A percentile compares a stretch with the other conserved stretches of the same genome.
Conservation (phyloP, 2,888 invertebrate genomes). For the Auanema sp. region DNA sequence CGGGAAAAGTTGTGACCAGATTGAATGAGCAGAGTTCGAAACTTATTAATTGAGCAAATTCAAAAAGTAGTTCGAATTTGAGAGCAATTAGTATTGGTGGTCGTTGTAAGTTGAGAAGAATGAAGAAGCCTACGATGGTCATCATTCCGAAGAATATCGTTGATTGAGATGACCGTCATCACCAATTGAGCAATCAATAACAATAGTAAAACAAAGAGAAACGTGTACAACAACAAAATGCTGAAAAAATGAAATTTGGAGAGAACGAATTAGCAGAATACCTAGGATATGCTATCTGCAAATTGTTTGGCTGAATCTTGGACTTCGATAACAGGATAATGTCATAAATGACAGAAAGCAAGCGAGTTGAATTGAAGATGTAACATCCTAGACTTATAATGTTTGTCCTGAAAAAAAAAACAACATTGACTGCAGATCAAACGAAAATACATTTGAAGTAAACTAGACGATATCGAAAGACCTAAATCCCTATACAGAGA, state of each 20-base stretch:
- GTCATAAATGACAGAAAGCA: neutral
- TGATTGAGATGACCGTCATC: slow-evolving; percentile 24
- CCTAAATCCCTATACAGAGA: slow-evolving; percentile 16
- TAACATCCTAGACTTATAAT: neutral
- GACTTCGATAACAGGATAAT: neutral
- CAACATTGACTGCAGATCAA: neutral
- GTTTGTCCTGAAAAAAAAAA: neutral
- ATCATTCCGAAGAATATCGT: slow-evolving; percentile 1
- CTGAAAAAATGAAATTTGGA: slow-evolving; percentile 28
- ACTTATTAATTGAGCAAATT: too few relatives aligned
- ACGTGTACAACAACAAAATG: slow-evolving; percentile 31
- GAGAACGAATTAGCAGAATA: too few relatives aligned
- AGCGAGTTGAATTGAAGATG: slow-evolving; percentile 1
- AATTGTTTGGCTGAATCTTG: neutral
- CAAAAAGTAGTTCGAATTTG: too few relatives aligned
- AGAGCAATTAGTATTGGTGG: too few relatives aligned
- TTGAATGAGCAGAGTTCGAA: too few relatives aligned
- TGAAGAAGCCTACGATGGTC: too few relatives aligned
- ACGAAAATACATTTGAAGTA: slow-evolving; percentile 12
- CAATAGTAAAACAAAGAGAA: slow-evolving; percentile 22
- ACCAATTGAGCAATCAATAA: slow-evolving; percentile 28
- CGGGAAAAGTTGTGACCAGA: too few relatives aligned
- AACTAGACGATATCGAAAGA: slow-evolving; percentile 12
- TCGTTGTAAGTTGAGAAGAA: too few relatives aligned
- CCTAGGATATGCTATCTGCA: slow-evolving; percentile 1